Percentiles rank a stretch among this genome's conserved stretches.
These are phyloP conservation scores for Ophiothrix spiculata DNA, from an alignment of 35 echinoderm and acorn worm genomes.

Conservation along the genomic window DNA sequence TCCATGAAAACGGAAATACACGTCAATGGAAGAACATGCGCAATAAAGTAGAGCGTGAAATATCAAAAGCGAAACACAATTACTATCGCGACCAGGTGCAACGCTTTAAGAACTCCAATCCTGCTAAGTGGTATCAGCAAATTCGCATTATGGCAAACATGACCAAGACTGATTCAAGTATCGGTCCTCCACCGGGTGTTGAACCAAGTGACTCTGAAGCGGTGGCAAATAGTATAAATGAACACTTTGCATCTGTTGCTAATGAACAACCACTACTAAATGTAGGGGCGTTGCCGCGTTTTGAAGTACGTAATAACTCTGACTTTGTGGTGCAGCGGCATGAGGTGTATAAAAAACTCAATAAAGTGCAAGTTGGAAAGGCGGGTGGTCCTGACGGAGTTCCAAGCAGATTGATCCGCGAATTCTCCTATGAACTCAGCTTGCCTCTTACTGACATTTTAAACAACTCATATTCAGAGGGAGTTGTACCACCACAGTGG, in stretches of 20 bases:
- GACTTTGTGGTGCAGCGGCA: background rate
- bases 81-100: conserved; percentile 15
- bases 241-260: conserved; percentile 14
- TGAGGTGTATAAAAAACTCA: conserved; percentile 20
- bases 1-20: background rate
- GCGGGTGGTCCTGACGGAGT: conserved; percentile 15
- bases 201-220: background rate
- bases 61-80: conserved; percentile 10
- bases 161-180: background rate
- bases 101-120: conserved; percentile 7
- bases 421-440: conserved; percentile 33
- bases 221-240: conserved; percentile 28
- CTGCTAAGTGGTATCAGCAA: conserved; percentile 24
- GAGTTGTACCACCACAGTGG: conserved; percentile 27
- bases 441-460: too few species aligned
- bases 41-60: background rate
- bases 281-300: background rate
- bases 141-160: conserved; percentile 6
- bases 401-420: background rate
- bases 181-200: background rate
- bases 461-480: conserved; percentile 31
- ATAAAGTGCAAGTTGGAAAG: background rate
- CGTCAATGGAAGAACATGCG: background rate
- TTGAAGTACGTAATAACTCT: conserved; percentile 7
- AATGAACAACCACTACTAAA: background rate